Evolutionary conservation across 30 jellyfish, hydroid and myxozoan species (phyloP).

Genomic region (Morbakka virulenta): DNA sequence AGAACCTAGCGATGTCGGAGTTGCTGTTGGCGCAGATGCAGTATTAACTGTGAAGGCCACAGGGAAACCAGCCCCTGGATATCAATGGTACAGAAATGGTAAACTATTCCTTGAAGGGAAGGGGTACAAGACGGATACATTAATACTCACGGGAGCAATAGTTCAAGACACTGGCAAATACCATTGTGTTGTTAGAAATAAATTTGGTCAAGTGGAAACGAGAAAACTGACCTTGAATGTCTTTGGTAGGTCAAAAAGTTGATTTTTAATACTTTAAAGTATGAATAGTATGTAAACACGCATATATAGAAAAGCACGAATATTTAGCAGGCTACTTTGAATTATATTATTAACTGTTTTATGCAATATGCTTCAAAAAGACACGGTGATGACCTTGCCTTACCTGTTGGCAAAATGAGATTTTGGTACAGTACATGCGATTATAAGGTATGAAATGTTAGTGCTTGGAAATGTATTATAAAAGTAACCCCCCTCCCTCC

Average conservation of each 20-base stretch:
- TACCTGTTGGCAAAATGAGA: too few relatives aligned
- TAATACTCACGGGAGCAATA: slow-evolving; percentile 21
- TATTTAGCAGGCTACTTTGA: too few relatives aligned
- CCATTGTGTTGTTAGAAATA: slow-evolving; percentile 47
- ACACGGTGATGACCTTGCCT: too few relatives aligned
- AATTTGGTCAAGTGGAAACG: slow-evolving; percentile 45
- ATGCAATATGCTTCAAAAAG: background rate
- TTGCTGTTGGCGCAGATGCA: slow-evolving; percentile 51
- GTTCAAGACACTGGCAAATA: slow-evolving; percentile 52
- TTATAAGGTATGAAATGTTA: too few relatives aligned
- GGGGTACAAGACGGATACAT: slow-evolving; percentile 37
- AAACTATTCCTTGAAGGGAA: slow-evolving; percentile 44
- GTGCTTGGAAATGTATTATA: too few relatives aligned
- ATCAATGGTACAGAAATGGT: slow-evolving; percentile 63
- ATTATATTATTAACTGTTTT: background rate
- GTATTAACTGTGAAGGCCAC: slow-evolving; percentile 36
- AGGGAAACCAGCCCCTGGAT: slow-evolving; percentile 66
- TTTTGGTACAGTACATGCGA: too few relatives aligned
- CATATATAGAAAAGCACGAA: too few relatives aligned
- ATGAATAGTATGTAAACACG: too few relatives aligned
- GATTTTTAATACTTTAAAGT: too few relatives aligned
- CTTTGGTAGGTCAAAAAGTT: slow-evolving; percentile 34
- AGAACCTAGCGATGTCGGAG: slow-evolving; percentile 54
- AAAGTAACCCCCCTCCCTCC: too few relatives aligned
- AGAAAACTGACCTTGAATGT: slow-evolving; percentile 40